Conservation (phyloP, 2,113 vertebrate species). For the Martes martes region DNA sequence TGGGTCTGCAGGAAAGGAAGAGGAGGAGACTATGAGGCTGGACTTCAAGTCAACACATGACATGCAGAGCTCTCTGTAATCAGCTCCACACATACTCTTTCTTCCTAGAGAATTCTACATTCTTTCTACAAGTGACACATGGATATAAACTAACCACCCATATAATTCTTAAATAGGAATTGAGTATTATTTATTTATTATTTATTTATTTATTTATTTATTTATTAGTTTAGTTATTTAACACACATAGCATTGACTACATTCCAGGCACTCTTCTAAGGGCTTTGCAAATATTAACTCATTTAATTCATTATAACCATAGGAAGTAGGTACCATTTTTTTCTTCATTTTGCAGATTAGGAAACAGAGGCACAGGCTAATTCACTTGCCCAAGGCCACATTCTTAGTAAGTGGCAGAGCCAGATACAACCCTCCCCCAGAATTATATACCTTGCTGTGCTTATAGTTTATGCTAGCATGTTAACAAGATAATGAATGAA, state of each 20-base stretch:
- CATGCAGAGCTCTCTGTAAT: neutral
- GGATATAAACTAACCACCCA: neutral
- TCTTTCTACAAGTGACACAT: neutral
- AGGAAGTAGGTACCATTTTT: neutral
- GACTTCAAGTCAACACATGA: neutral
- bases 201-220: neutral
- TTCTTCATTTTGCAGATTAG: constrained; percentile 2
- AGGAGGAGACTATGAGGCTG: neutral
- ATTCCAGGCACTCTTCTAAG: neutral
- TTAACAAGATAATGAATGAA: constrained; percentile 13
- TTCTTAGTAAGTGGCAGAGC: neutral
- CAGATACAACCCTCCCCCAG: neutral
- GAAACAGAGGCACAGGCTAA: neutral
- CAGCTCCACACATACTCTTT: neutral
- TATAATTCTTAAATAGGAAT: constrained; percentile 22
- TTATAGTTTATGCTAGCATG: neutral
- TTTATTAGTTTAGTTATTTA: neutral
- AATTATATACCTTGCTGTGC: neutral
- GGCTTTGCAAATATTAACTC: constrained; percentile 20
- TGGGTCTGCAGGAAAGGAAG: neutral
- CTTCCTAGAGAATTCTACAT: neutral
- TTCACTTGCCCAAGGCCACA: neutral
- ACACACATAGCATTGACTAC: neutral
- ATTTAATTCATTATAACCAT: neutral
- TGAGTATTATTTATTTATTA: neutral